Percentiles rank a stretch among this genome's conserved stretches.
These are phyloP conservation scores for Cervus canadensis DNA, from an alignment of 2,113 vertebrate genomes.

Conservation along the genomic window DNA sequence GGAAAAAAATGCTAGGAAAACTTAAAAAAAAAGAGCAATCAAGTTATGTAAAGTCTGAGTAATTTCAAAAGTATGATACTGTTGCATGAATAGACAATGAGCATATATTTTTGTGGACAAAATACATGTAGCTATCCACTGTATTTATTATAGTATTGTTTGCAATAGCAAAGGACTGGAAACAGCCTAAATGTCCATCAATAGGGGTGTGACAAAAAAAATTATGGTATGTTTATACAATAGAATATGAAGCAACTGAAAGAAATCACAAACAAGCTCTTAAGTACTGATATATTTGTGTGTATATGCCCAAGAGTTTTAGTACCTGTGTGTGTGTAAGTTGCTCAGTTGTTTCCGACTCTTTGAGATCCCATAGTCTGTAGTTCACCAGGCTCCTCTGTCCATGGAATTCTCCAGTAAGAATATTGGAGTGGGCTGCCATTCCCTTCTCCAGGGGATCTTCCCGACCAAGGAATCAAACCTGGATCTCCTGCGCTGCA, in stretches of 20 bases:
- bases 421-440: background rate
- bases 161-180: background rate
- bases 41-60: background rate
- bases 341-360: background rate
- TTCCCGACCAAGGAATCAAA: background rate
- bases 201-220: background rate
- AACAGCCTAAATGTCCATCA: background rate
- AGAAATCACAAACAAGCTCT: background rate
- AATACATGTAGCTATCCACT: background rate
- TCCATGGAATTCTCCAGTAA: background rate
- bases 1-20: background rate
- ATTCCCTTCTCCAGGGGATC: background rate
- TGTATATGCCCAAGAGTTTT: background rate
- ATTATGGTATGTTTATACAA: background rate
- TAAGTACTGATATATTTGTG: background rate
- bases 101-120: background rate
- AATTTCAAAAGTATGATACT: background rate
- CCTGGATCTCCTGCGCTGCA: background rate
- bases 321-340: background rate
- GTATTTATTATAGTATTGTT: background rate
- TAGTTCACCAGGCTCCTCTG: background rate
- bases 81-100: background rate
- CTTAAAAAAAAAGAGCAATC: background rate
- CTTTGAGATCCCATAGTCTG: background rate
- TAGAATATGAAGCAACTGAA: background rate